Percentiles rank a stretch among this genome's conserved stretches.
phyloP scores from a whole-genome alignment of 2,113 vertebrate species.

The Delphinapterus leucas region DNA sequence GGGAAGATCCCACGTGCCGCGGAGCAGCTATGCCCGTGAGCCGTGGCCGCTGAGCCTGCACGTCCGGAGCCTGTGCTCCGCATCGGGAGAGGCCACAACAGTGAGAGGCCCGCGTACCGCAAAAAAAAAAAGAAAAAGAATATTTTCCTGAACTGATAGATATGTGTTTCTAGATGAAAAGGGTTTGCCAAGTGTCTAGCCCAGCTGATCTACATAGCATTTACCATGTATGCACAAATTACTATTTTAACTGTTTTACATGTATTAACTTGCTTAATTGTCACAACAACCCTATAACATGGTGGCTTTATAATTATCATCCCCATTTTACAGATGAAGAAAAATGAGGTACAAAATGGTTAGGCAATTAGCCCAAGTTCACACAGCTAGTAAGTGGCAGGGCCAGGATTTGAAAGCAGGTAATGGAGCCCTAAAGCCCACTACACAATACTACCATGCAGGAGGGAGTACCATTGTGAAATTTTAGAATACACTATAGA shows the following conservation, averaged over 20 bases:
- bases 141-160: background rate
- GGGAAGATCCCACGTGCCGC: too few species aligned
- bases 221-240: background rate
- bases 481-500: background rate
- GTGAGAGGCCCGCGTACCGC: too few species aligned
- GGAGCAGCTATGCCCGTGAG: too few species aligned
- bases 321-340: background rate
- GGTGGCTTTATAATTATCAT: background rate
- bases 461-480: background rate
- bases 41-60: too few species aligned
- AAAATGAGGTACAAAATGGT: background rate
- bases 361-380: background rate
- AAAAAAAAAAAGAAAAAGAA: background rate
- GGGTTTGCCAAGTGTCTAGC: background rate
- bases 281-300: background rate
- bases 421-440: too few species aligned
- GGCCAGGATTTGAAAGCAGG: background rate
- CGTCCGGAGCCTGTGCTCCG: too few species aligned
- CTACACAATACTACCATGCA: background rate
- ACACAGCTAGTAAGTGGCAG: background rate
- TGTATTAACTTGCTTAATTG: background rate
- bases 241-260: background rate
- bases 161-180: background rate
- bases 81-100: too few species aligned
- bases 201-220: background rate